phyloP scores from a whole-genome alignment of 2,113 vertebrate genomes.

The Cyprinodon brontotheroides region DNA sequence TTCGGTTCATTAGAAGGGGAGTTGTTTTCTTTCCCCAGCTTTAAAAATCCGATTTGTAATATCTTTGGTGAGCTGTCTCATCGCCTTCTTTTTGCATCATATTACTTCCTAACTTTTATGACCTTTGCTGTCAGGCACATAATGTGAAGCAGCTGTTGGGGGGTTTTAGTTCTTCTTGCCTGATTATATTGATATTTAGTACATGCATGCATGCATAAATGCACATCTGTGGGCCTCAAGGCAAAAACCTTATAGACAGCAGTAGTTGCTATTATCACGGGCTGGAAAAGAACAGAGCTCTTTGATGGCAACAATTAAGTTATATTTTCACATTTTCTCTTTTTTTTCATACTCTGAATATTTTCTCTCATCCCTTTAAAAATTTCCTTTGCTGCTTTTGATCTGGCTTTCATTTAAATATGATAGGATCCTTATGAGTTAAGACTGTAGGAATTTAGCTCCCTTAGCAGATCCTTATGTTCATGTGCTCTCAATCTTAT shows the following conservation, averaged over 20 bases:
- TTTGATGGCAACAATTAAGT: slow-evolving; percentile 88
- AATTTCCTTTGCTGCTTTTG: slow-evolving; percentile 71
- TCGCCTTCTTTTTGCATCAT: slow-evolving; percentile 32
- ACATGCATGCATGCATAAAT: slow-evolving; percentile 67
- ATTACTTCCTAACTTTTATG: slow-evolving; percentile 54
- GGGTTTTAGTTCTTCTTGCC: slow-evolving; percentile 47
- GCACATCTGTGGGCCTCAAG: slow-evolving; percentile 51
- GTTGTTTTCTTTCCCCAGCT: slow-evolving; percentile 36
- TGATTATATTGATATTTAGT: slow-evolving; percentile 68
- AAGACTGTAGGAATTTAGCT: slow-evolving; percentile 71
- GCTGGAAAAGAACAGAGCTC: slow-evolving; percentile 60
- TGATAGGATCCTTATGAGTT: slow-evolving; percentile 85
- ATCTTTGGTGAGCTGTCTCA: slow-evolving; percentile 58
- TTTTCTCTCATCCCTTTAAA: slow-evolving; percentile 70
- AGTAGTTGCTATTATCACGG: slow-evolving; percentile 51
- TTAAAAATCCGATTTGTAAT: slow-evolving; percentile 52
- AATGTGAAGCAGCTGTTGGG: slow-evolving; percentile 29
- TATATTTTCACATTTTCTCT: slow-evolving; percentile 72
- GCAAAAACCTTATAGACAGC: slow-evolving; percentile 47
- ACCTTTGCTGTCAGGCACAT: slow-evolving; percentile 60
- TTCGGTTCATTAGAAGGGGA: slow-evolving; percentile 54
- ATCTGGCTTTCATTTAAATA: slow-evolving; percentile 88
- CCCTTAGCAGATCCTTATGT: slow-evolving; percentile 64
- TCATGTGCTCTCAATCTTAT: slow-evolving; percentile 32
- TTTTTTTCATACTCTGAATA: slow-evolving; percentile 38